Percentiles rank a stretch among this genome's conserved stretches.
phyloP scores from a whole-genome alignment of 2,888 invertebrate genomes.

The Drosophila mercatorum region DNA sequence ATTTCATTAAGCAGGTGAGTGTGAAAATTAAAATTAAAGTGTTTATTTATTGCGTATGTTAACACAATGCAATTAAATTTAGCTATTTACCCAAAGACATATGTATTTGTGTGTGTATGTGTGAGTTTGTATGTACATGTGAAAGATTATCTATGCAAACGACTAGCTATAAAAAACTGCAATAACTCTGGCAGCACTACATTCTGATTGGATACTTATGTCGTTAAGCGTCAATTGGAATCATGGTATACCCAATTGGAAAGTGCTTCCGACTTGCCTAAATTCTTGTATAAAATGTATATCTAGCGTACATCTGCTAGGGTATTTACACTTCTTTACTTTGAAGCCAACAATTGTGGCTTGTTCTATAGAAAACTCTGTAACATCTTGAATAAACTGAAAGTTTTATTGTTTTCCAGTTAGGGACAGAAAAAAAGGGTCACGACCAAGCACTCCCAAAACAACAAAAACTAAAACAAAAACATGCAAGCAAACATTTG shows the following conservation, averaged over 20 bases:
- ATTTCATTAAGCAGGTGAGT: slow-evolving; percentile 82
- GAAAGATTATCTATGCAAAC: neutral
- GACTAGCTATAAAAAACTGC: neutral
- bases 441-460: slow-evolving; percentile 3
- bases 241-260: too few species aligned
- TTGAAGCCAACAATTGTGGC: neutral
- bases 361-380: slow-evolving; percentile 2
- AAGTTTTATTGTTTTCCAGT: slow-evolving; percentile 9
- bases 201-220: neutral
- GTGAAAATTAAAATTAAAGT: slow-evolving; percentile 46
- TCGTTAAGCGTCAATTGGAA: neutral
- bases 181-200: neutral
- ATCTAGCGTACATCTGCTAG: neutral
- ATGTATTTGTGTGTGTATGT: neutral
- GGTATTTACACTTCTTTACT: neutral
- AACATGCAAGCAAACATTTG: slow-evolving; percentile 2
- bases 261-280: too few species aligned
- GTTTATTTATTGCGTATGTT: slow-evolving; percentile 43
- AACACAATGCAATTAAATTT: slow-evolving; percentile 39
- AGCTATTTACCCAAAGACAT: slow-evolving; percentile 1
- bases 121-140: neutral
- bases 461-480: neutral
- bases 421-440: slow-evolving; percentile 11
- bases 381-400: slow-evolving; percentile 6
- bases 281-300: too few species aligned